Evolutionary conservation across 2,888 invertebrate species (phyloP).

Genomic region (Nemotelus nigrinus): DNA sequence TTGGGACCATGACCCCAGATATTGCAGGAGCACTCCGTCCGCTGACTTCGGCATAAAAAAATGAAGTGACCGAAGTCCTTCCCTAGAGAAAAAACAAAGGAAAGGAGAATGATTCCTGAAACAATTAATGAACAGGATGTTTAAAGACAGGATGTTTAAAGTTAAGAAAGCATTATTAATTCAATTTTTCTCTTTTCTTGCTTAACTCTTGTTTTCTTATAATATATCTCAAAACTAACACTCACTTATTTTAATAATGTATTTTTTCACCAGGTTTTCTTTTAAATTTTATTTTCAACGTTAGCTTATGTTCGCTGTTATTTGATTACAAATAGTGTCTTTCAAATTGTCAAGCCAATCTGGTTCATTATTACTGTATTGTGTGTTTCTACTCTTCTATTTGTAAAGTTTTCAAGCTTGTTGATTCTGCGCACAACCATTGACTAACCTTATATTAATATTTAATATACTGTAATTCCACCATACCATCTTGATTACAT

Average conservation of each 20-base stretch:
- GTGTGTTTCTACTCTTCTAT: conserved; percentile 13
- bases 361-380: neutral
- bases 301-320: neutral
- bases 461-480: conserved; percentile 28
- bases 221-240: conserved; percentile 49
- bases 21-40: too few relatives aligned
- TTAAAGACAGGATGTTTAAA: too few relatives aligned
- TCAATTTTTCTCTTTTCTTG: conserved; percentile 9
- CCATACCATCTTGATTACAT: conserved; percentile 15
- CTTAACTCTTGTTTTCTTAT: conserved; percentile 18
- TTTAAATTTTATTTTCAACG: neutral
- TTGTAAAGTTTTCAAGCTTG: neutral
- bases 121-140: too few relatives aligned
- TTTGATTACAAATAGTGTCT: conserved; percentile 31
- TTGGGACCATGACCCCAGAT: too few relatives aligned
- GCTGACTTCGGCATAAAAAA: too few relatives aligned
- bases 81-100: too few relatives aligned
- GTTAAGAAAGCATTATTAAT: too few relatives aligned
- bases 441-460: conserved; percentile 5
- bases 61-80: too few relatives aligned
- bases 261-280: neutral
- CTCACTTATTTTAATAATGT: conserved; percentile 43
- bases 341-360: neutral
- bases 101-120: too few relatives aligned
- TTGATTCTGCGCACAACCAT: conserved; percentile 21